A percentile compares a stretch with the other conserved stretches of the same genome.
These are phyloP conservation scores for Rhopalosiphum nymphaeae DNA, from an alignment of 2,888 invertebrate species.

Conservation along the genomic window DNA sequence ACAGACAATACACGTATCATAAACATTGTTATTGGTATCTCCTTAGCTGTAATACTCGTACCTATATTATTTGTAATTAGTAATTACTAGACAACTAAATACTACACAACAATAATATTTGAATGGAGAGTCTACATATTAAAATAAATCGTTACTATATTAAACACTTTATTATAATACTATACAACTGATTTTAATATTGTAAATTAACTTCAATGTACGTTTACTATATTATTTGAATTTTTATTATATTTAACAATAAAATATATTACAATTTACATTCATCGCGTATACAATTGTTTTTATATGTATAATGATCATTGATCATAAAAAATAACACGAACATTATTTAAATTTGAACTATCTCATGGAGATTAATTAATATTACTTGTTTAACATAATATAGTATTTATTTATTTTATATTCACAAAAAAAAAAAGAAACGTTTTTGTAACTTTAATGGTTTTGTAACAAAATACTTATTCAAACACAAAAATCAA, in stretches of 20 bases:
- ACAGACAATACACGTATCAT: not conserved
- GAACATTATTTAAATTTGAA: not conserved
- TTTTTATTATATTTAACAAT: not conserved
- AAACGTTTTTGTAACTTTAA: not conserved
- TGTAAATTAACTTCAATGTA: not conserved
- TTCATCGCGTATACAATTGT: not conserved
- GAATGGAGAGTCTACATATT: not conserved
- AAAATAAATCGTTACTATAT: not conserved
- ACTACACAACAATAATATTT: not conserved
- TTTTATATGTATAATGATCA: not conserved
- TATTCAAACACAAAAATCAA: not conserved
- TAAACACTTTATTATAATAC: not conserved
- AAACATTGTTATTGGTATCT: not conserved
- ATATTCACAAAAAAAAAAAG: not conserved
- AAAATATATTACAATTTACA: not conserved
- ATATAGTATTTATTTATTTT: not conserved
- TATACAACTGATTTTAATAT: not conserved
- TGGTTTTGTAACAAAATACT: not conserved
- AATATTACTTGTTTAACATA: not conserved
- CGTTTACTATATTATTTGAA: not conserved
- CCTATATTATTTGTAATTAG: not conserved
- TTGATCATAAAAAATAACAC: conserved; percentile 5
- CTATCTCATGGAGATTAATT: conserved; percentile 13
- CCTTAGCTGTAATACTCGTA: not conserved
- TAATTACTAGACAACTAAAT: not conserved